Evolutionary conservation across 1,140 invertebrate species (phyloP).

Genomic region (Trichonephila clavata): DNA sequence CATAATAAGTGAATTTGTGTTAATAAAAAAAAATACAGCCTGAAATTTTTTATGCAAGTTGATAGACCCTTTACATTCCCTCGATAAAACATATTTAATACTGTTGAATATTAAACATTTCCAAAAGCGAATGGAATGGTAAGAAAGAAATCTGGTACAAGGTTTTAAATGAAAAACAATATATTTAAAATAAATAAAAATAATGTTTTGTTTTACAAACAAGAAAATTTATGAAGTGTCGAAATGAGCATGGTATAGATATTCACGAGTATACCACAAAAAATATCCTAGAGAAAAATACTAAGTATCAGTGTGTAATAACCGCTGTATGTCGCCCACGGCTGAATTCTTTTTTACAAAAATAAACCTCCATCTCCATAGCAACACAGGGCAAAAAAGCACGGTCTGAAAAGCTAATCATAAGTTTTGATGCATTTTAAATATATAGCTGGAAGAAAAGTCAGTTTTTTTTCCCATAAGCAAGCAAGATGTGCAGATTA

Average conservation of each 20-base stretch:
- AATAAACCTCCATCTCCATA: slow-evolving; percentile 32
- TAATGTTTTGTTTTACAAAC: neutral
- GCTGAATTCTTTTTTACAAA: neutral
- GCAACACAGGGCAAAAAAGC: slow-evolving; percentile 32
- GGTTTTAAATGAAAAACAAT: too few relatives aligned
- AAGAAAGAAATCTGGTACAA: too few relatives aligned
- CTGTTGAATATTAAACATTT: too few relatives aligned
- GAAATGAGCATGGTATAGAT: neutral
- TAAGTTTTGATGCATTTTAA: slow-evolving; percentile 53
- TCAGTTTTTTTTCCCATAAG: neutral
- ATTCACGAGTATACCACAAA: neutral
- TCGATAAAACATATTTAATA: too few relatives aligned
- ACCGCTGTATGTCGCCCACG: neutral
- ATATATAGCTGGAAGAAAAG: slow-evolving; percentile 15
- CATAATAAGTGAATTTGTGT: too few relatives aligned
- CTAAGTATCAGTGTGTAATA: neutral
- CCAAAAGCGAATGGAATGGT: too few relatives aligned
- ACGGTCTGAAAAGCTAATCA: slow-evolving; percentile 48
- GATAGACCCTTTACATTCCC: too few relatives aligned
- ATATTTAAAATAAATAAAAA: neutral
- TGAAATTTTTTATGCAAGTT: too few relatives aligned
- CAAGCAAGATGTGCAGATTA: neutral
- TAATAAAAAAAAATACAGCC: too few relatives aligned
- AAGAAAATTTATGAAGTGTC: neutral
- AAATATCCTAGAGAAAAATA: neutral